A percentile compares a stretch with the other conserved stretches of the same genome.
Evolutionary conservation across 2,797 vertebrate genomes (phyloP).

Genomic region (Phrynocephalus vlangalii): DNA sequence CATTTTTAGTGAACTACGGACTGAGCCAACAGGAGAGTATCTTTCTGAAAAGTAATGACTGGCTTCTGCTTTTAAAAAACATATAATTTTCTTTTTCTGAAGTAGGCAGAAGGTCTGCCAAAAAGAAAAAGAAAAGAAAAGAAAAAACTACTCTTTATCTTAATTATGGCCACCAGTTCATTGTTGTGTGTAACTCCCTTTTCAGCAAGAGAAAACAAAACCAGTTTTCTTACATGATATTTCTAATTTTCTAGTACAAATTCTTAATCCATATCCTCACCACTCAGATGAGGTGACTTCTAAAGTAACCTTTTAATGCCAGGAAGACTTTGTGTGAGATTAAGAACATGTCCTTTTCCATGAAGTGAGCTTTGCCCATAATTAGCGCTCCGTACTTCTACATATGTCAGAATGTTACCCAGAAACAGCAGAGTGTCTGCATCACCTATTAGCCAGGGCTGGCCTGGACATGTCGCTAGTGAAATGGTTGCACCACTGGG

Average conservation of each 20-base stretch:
- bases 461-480: too few relatives aligned
- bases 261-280: background rate
- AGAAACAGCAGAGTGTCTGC: background rate
- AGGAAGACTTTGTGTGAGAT: background rate
- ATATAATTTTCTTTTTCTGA: too few relatives aligned
- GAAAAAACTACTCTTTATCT: background rate
- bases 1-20: background rate
- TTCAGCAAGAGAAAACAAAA: background rate
- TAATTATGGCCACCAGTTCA: background rate
- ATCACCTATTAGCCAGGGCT: background rate
- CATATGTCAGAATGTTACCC: background rate
- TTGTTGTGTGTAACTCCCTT: background rate
- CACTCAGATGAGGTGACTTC: background rate
- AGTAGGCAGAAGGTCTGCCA: background rate
- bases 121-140: background rate
- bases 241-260: too few relatives aligned
- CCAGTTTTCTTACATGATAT: background rate
- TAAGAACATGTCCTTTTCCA: background rate
- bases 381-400: background rate
- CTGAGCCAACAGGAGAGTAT: background rate
- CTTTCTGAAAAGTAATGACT: background rate
- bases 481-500: too few relatives aligned
- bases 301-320: constrained; percentile 3
- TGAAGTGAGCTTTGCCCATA: background rate
- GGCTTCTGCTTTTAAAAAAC: background rate